Percentiles rank a stretch among this genome's conserved stretches.
Conservation (phyloP, 2,888 invertebrate genomes). For the Drosophila paracracens region DNA sequence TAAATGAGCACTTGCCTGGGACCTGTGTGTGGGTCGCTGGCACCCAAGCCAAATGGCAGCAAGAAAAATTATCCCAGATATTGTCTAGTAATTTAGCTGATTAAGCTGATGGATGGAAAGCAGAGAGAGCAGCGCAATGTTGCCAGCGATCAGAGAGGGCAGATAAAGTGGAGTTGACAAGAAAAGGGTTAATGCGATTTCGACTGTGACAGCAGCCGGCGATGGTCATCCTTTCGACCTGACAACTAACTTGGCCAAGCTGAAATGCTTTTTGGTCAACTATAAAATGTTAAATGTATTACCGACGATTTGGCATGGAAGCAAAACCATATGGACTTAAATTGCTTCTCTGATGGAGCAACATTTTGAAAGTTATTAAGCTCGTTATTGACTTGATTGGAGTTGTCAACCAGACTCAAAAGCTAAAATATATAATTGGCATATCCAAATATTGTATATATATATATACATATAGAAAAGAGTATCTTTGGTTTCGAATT, state of each 20-base stretch:
- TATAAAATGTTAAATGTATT: conserved; percentile 6
- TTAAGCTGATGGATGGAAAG: conserved; percentile 81
- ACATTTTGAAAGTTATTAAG: neutral
- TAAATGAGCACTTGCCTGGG: conserved; percentile 77
- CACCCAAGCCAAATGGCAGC: conserved; percentile 68
- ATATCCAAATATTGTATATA: neutral
- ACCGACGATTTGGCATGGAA: neutral
- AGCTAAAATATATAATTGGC: neutral
- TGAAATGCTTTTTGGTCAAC: conserved; percentile 1
- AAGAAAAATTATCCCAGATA: conserved; percentile 80
- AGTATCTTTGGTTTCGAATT: conserved; percentile 5
- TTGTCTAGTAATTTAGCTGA: conserved; percentile 81
- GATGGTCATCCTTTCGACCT: conserved; percentile 33
- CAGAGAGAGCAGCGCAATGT: conserved; percentile 64
- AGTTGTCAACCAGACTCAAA: neutral
- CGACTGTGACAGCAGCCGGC: conserved; percentile 67
- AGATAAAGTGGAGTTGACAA: conserved; percentile 51
- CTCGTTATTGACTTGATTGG: neutral
- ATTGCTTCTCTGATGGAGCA: neutral
- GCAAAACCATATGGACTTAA: neutral
- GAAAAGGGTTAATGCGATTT: conserved; percentile 79
- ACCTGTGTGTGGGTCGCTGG: conserved; percentile 38
- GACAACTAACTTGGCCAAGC: conserved; percentile 10
- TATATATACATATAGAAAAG: neutral
- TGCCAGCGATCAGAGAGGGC: conserved; percentile 66